Evolutionary conservation across 2,113 vertebrate genomes (phyloP), one percentile per base, ranked within the genome.

Genomic region (Solea solea): DNA sequence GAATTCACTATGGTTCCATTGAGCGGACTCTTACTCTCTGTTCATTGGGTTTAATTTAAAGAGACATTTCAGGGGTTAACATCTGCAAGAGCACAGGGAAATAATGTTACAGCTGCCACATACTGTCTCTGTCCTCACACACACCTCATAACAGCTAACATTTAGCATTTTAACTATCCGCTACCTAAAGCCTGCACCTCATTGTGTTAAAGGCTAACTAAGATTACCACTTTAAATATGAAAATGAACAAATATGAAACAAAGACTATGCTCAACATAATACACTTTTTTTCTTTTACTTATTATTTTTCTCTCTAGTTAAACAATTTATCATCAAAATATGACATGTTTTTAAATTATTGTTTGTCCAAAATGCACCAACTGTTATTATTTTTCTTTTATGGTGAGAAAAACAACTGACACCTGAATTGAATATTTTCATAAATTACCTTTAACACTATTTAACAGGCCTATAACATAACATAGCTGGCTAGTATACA

Each of bases 41-140:
- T 92, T 91, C 90, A 91, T 91, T 90, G 90, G 90, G 72, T 91
- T 92, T 91, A 96, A 96, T 99, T 99, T 99, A 99, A 98, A 98
- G 96, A 99, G 96, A 99, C 97, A 99, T 98, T 97, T 97, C 97
- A 99, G 96, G 96, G 96, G 97, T 99, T 98, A 99, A 97, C 97
- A 99, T 98, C 96, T 98, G 97, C 95, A 99, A 98, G 96, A 96
- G 98, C 96, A 99, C 97, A 98, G 90, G 89, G 95, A 96, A 97
- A 98, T 97, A 97, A 95, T 91, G 96, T 97, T 98, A 98, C 95
- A 97, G 95, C 95, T 96, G 96, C 94, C 89, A 97, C 96, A 98
- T 86, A 93, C 95, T 96, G 94, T 93, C 95, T 96, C 94, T 94
- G 94, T 94, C 95, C 97, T 95, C 92, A 94, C 93, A 96, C 95